Evolutionary conservation across 1,140 invertebrate genomes (phyloP).

Genomic region (Meloidogyne exigua): DNA sequence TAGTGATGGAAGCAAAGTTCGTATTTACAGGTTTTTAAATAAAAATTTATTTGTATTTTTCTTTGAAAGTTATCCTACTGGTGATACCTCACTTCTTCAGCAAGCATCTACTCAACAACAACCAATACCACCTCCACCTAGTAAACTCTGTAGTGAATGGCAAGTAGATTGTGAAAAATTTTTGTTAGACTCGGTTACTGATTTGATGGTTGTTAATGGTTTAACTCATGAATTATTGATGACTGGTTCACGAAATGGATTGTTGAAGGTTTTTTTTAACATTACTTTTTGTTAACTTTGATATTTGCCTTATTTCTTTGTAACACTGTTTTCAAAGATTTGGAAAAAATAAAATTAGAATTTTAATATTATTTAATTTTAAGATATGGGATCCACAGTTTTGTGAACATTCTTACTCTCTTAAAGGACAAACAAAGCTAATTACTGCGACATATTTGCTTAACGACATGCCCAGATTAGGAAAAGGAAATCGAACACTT

Average conservation of each 20-base stretch:
- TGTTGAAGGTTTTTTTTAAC: conserved; percentile 44
- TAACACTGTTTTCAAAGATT: too few relatives aligned
- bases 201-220: conserved; percentile 55
- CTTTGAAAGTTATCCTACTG: neutral
- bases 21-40: conserved; percentile 14
- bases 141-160: conserved; percentile 24
- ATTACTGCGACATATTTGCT: conserved; percentile 52
- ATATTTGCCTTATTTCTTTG: too few relatives aligned
- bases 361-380: neutral
- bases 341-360: too few relatives aligned
- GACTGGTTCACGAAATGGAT: conserved; percentile 49
- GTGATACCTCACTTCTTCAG: conserved; percentile 16
- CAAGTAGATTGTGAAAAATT: conserved; percentile 22
- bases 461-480: conserved; percentile 49
- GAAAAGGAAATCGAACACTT: conserved; percentile 43
- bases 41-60: neutral
- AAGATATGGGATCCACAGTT: conserved; percentile 55
- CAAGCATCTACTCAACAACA: conserved; percentile 7
- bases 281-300: neutral
- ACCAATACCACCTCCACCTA: conserved; percentile 9
- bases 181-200: conserved; percentile 43
- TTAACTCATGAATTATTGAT: conserved; percentile 56
- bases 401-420: conserved; percentile 44
- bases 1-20: conserved; percentile 43
- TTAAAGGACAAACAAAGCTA: conserved; percentile 38